Evolutionary conservation across 2,888 invertebrate species (phyloP), one percentile per base, ranked within the genome.

Genomic region (Harpalus rufipes): DNA sequence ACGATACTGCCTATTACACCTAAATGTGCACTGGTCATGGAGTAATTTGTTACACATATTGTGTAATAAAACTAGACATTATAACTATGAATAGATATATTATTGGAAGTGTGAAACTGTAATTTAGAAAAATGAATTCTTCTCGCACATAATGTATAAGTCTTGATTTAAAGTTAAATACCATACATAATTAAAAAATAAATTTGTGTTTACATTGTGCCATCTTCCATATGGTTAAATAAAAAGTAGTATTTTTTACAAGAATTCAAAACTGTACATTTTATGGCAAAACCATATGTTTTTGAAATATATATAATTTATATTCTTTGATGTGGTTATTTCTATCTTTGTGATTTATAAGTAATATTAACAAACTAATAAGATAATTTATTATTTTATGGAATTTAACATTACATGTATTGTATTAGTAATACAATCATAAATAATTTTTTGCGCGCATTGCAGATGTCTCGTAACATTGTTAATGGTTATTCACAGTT

Each of bases 161-260:
- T 21, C 21, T 32, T 32, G 32, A 5, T 32, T 32, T 32, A 32
- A 32, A 32, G 5, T 32, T 32, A 32, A 32, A 32, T 32, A 32
- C 32, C 6, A 32, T 32, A 16, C 21, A 16, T 21, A 51, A 21
- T 51, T 76, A 76, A 39, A 18, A 58, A 79, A 56, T 51, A 44
- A 0, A 51, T 14, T 10, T 56, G 56, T 78, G 8, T 14, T n/a
- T 39, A 74, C 32, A 74, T 12, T 12, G 44, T 51, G 8, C 12
- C 44, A 51, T 51, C 44, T 51, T 51, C 44, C 44, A 51, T 51
- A 51, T 51, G 44, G 7, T 6, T 51, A 51, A 4, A 51, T 51
- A 51, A 51, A 51, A 51, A 44, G 44, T 51, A 51, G 44, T 12
- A 51, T 2, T 51, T 51, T 51, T 51, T 32, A 5, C 44, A 12